Base-by-base conservation (phyloP, 2,113 vertebrate genomes). In the Symphodus melops region DNA sequence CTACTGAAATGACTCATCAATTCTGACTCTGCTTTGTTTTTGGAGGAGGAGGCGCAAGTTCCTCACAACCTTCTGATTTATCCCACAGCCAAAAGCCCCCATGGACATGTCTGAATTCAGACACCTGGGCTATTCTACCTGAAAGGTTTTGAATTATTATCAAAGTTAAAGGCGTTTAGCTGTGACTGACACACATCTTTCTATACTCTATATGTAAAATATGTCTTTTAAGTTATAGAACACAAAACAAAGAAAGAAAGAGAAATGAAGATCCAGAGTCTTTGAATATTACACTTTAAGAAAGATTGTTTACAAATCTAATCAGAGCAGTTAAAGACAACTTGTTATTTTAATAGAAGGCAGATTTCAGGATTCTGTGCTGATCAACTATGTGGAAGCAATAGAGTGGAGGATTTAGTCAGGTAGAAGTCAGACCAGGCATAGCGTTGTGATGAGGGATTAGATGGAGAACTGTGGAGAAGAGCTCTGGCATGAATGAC, bases 371-470 rank as follows among this genome's bases (percentile, higher is more conserved):
- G n/a, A 28, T 55, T 55, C 12, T 0, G 6, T 37, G 51, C 49
- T 75, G 51, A 17, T 25, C 53, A 37, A n/a, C 23, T 66, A 75
- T 33, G 51, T 42, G 21, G 60, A 53, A 62, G 64, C 61, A 55
- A 68, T 41, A 58, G 33, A 61, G 44, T 5, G 8, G 21, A 64
- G 41, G 55, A 49, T 75, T 70, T 60, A 49, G 28, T 51, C 9
- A 56, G n/a, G 37, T 16, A 33, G 48, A 67, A 75, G 52, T 68
- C 37, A 64, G 59, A 74, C 75, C 36, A 78, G 60, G 39, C 56
- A 74, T n/a, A 25, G 51, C 16, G 66, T 67, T 79, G 58, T 78
- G 59, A 81, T 62, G 65, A 58, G 42, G 53, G 69, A 82, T 57
- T 75, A 76, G 42, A 60, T 28, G 36, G 55, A 48, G 44, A 69